These are phyloP conservation scores for Rosalia funebris DNA, from an alignment of 2,888 invertebrate species.

Conservation along the genomic window DNA sequence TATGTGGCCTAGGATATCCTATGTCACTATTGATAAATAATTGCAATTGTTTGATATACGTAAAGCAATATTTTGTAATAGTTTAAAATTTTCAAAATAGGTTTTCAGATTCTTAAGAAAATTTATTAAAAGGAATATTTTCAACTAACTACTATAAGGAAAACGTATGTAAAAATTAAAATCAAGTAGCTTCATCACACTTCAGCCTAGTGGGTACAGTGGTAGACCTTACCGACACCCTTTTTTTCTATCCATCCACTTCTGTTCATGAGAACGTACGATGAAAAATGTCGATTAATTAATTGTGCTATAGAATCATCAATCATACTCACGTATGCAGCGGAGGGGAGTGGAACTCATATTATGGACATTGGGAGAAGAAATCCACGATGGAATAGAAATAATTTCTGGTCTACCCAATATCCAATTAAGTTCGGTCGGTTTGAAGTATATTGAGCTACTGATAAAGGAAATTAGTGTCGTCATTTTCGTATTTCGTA, in stretches of 20 bases:
- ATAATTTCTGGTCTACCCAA: not conserved
- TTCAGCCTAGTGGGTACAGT: not conserved
- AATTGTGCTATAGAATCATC: conserved; percentile 10
- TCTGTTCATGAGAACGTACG: conserved; percentile 11
- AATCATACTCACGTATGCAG: conserved; percentile 16
- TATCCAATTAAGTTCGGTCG: conserved; percentile 11
- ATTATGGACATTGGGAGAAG: conserved; percentile 3
- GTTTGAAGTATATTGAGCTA: not conserved
- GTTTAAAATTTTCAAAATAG: too few relatives aligned
- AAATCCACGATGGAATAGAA: conserved; percentile 9
- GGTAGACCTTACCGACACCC: not conserved
- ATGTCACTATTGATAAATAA: too few relatives aligned
- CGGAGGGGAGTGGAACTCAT: conserved; percentile 1
- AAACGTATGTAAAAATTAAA: too few relatives aligned
- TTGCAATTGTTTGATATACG: too few relatives aligned
- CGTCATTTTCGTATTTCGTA: too few relatives aligned
- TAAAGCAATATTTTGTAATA: too few relatives aligned
- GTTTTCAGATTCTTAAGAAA: too few relatives aligned
- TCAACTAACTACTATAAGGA: too few relatives aligned
- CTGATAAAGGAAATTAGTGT: not conserved
- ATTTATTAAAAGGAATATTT: too few relatives aligned
- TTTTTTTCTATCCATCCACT: conserved; percentile 1
- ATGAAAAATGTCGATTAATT: conserved; percentile 20
- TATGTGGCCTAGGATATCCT: too few relatives aligned
- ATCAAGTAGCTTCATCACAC: not conserved